Evolutionary conservation across 2,113 vertebrate genomes (phyloP), one percentile per base, ranked within the genome.

Genomic region (Syngnathoides biaculeatus): DNA sequence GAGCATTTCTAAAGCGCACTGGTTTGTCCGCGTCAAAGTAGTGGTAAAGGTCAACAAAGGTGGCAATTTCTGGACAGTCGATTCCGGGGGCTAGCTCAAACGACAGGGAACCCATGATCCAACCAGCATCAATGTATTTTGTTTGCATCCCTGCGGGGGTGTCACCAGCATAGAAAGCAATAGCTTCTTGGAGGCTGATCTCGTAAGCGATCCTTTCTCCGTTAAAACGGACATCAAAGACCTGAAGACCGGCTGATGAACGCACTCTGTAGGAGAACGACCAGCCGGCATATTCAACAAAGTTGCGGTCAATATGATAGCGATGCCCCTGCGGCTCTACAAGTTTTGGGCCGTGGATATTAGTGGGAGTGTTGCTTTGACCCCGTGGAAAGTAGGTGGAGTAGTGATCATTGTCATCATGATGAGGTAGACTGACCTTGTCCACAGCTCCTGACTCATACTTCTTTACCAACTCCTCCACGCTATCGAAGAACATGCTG

Each of bases 91-190:
- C 94, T 64, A 99, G 80, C 79, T 98, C 96, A 0, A 79, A 92
- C 27, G 86, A 76, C 8, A 90, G 83, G 1, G 82, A 77, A 11
- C 97, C 95, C 94, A 99, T 90, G 0, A 91, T 92, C 94, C 95
- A 98, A 13, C 95, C 93, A 0, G 92, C 86, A 0, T 98, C 95
- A 0, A 98, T 87, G 85, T 94, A 97, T 73, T 94, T 96, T 67
- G 95, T 96, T 85, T 96, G 94, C 95, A 97, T 96, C 81, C 91
- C 92, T 0, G 93, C 94, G 0, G 96, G 95, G 0, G 94, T 92
- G 79, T 92, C 88, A 0, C 96, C 96, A 0, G 94, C 86, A 0
- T 98, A 98, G 68, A 97, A 93, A 0, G 96, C 94, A 0, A 92
- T 65, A 0, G 95, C 95, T 74, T 98, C 95, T 73, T 98, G 97